Conservation (phyloP, 2,888 invertebrate species). For the Dryobota labecula region DNA sequence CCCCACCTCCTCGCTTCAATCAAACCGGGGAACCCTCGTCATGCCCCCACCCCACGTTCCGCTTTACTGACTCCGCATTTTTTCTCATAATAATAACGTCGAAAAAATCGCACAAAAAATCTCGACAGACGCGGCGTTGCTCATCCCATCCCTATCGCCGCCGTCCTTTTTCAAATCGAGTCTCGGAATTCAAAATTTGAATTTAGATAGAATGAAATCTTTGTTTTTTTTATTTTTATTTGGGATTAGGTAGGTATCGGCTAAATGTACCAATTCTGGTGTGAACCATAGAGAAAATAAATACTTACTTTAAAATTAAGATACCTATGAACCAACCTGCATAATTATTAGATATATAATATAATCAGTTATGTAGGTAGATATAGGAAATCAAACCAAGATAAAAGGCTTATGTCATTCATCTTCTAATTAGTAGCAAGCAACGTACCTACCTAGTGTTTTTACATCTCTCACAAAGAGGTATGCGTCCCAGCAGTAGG, state of each 20-base stretch:
- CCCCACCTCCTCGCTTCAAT: constrained; percentile 89
- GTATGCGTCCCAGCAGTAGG: not conserved
- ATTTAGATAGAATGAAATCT: constrained; percentile 64
- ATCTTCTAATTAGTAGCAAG: not conserved
- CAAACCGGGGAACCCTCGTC: constrained; percentile 90
- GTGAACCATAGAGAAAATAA: not conserved
- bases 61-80: constrained; percentile 90
- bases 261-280: not conserved
- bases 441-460: too few species aligned
- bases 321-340: too few species aligned
- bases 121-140: constrained; percentile 86
- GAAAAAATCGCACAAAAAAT: constrained; percentile 90
- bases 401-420: not conserved
- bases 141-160: constrained; percentile 85
- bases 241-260: not conserved
- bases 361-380: too few species aligned
- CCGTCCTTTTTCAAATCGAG: constrained; percentile 79
- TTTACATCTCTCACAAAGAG: not conserved
- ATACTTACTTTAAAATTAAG: not conserved
- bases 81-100: constrained; percentile 90
- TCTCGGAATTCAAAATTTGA: constrained; percentile 81
- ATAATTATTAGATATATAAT: not conserved
- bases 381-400: not conserved
- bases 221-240: constrained; percentile 38
- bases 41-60: constrained; percentile 89